Evolutionary conservation across 2,113 vertebrate species (phyloP), one percentile per base, ranked within the genome.

Genomic region (Trematomus loennbergii): DNA sequence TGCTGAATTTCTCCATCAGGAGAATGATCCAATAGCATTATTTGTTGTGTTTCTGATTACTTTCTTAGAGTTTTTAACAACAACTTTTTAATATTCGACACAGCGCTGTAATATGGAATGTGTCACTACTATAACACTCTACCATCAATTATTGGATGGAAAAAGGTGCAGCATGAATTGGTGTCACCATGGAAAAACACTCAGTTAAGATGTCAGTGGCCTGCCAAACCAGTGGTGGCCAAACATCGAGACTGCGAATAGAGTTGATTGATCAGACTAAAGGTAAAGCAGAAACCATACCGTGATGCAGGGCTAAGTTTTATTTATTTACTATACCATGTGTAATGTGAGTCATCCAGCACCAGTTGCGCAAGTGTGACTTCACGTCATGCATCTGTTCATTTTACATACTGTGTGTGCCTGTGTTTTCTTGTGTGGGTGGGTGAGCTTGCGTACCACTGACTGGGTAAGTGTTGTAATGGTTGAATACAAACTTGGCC

Each of bases 401-500:
- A 22, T 13, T 29, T 69, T 33, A n/a, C 61, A 59, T 60, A 17
- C n/a, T 60, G 55, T 43, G 43, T 63, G 74, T 61, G 59, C 25
- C 10, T 75, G 71, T 73, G 54, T 54, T 75, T 79, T 46, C 22
- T 22, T 45, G 60, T 57, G 70, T 69, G 73, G 49, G 33, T 45
- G 69, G 55, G 60, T 22, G 61, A n/a, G 48, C 79, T 57, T 43
- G n/a, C 69, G 68, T 29, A 22, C 29, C 20, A 12, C 54, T 70
- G 66, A 55, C 53, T 76, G 70, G 17, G 22, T 85, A 68, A 76
- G 69, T 79, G 79, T 87, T 46, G 53, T 75, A 82, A 78, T 12
- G 49, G 52, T 72, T 74, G 76, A 55, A 69, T 59, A 60, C 81
- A 78, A 74, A 82, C 76, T 90, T 85, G 85, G 84, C 80, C 78